phyloP scores from a whole-genome alignment of 2,797 vertebrate species.

The Phrynocephalus guinanensis region DNA sequence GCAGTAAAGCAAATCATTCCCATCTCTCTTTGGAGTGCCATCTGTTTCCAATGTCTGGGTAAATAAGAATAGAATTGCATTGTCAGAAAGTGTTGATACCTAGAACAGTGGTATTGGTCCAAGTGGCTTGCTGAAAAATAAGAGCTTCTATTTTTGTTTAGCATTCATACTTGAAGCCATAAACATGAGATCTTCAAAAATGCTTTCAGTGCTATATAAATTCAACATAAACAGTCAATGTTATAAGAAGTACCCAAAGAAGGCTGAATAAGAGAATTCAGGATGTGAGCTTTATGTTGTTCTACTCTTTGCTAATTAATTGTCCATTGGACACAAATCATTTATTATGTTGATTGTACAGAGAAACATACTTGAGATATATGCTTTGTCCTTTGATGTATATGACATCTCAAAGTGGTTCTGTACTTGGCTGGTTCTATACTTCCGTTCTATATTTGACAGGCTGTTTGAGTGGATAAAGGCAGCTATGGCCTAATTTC shows the following conservation, averaged over 20 bases:
- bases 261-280: too few relatives aligned
- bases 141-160: background rate
- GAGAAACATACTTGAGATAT: background rate
- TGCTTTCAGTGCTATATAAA: background rate
- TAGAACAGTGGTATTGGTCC: background rate
- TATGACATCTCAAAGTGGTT: too few relatives aligned
- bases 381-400: background rate
- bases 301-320: background rate
- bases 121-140: background rate
- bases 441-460: too few relatives aligned
- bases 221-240: constrained; percentile 8
- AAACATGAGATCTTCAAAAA: background rate
- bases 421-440: too few relatives aligned
- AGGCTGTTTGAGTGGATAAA: too few relatives aligned
- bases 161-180: background rate
- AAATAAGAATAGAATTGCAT: too few relatives aligned
- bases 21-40: too few relatives aligned
- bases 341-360: background rate
- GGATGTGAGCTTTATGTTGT: background rate
- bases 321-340: background rate
- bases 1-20: too few relatives aligned
- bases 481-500: too few relatives aligned
- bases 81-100: background rate
- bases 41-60: background rate
- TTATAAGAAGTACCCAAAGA: background rate